These are phyloP conservation scores for Trichoplusia ni DNA, from an alignment of 1,140 invertebrate species.

Conservation along the genomic window DNA sequence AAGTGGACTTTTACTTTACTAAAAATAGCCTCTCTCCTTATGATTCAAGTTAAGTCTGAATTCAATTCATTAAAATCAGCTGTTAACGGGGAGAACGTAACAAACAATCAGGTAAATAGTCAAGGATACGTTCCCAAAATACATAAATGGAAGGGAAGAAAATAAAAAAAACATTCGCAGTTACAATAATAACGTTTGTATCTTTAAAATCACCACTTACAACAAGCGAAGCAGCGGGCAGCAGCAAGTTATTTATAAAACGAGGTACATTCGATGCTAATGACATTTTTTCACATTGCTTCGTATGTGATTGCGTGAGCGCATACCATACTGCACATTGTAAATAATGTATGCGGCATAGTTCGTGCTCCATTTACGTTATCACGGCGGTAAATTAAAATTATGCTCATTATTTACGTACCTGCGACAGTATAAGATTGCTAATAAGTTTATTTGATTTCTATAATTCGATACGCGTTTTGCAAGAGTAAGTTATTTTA, in stretches of 20 bases:
- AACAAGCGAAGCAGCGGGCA: background rate
- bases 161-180: too few relatives aligned
- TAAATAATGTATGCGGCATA: constrained; percentile 64
- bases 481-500: too few relatives aligned
- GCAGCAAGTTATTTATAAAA: constrained; percentile 15
- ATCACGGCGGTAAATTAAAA: constrained; percentile 69
- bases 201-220: background rate
- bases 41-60: too few relatives aligned
- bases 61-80: too few relatives aligned
- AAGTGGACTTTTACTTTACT: too few relatives aligned
- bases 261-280: constrained; percentile 54
- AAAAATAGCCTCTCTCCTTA: too few relatives aligned
- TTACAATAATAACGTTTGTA: too few relatives aligned
- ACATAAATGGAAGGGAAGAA: too few relatives aligned
- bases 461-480: constrained; percentile 20
- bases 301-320: constrained; percentile 65
- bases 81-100: too few relatives aligned
- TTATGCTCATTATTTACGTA: constrained; percentile 55
- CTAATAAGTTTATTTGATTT: too few relatives aligned
- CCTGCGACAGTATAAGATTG: constrained; percentile 40
- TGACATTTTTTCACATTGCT: constrained; percentile 65
- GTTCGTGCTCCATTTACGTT: constrained; percentile 74
- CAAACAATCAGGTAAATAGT: too few relatives aligned
- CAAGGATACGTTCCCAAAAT: too few relatives aligned
- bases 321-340: constrained; percentile 61